Base-by-base conservation (phyloP, 1,140 invertebrate genomes). In the Bombus superbus region DNA sequence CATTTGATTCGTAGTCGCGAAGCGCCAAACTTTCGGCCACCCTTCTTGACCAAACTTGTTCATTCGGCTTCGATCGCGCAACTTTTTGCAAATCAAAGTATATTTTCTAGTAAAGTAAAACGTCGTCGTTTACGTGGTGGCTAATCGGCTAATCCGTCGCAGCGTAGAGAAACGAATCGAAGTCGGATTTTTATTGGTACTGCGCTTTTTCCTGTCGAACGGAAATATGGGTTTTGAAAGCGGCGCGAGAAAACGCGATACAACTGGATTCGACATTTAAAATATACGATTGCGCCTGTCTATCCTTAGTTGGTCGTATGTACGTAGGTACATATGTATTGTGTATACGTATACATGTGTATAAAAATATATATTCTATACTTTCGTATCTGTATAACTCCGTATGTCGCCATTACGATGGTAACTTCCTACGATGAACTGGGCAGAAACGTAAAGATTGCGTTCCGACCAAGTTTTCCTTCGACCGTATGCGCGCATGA, bases 231-330 rank as follows among this genome's bases (percentile, higher is more conserved):
- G 42, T n/a, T 35, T 32, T 3, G 15, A 57, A 57, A 40, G 2
- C 1, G 10, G 28, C n/a, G n/a, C n/a, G 35, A 62, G 11, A 15
- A 25, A 77, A 35, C 74, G 18, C 47, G 18, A 85, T 86, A 68
- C 35, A n/a, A 87, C 86, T 83, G 89, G 88, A 89, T 87, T 89
- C 88, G 88, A 80, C 62, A 22, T 42, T 73, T 44, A 35, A 79
- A 71, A 81, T 77, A 89, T 89, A 86, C 90, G 85, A 88, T 86
- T 90, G 89, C 91, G 86, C 92, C 89, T 91, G 85, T 92, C 86
- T 88, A 89, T 87, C 78, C 81, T 93, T 93, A 92, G 91, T 89
- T 93, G 86, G 89, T 87, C 91, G 92, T 93, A 91, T 86, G 86
- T 92, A 86, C 85, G 84, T 92, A 92, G 87, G 87, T 91, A 91